These are phyloP conservation scores for Pseudococcus viburni DNA, from an alignment of 2,888 invertebrate species.

Conservation along the genomic window DNA sequence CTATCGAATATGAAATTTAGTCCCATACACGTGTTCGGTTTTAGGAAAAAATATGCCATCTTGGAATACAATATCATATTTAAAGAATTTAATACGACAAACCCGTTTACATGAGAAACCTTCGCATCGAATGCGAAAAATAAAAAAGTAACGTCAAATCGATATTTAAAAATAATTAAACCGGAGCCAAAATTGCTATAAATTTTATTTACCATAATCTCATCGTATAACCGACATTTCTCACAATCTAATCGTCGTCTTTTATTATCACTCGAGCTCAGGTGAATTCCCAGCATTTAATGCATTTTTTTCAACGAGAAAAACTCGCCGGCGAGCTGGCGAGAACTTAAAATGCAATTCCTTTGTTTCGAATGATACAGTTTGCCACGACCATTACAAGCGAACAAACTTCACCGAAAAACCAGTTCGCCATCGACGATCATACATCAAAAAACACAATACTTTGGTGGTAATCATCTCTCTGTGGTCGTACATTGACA, in stretches of 20 bases:
- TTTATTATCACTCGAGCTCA: not conserved
- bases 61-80: not conserved
- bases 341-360: constrained; percentile 53
- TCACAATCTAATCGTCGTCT: constrained; percentile 20
- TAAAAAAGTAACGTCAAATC: not conserved
- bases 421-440: constrained; percentile 54
- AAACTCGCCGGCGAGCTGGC: constrained; percentile 22
- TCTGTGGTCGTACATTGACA: constrained; percentile 59
- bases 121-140: constrained; percentile 2
- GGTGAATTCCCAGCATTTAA: constrained; percentile 30
- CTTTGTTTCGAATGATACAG: constrained; percentile 45
- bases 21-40: not conserved
- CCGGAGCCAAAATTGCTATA: constrained; percentile 22
- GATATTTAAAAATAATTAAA: constrained; percentile 41
- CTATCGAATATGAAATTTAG: constrained; percentile 10
- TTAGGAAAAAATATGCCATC: not conserved
- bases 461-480: constrained; percentile 51
- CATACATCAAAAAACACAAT: constrained; percentile 57
- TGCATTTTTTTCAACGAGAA: constrained; percentile 1
- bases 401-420: constrained; percentile 33
- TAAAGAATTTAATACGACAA: constrained; percentile 17
- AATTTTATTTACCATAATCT: constrained; percentile 19
- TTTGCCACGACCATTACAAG: constrained; percentile 20
- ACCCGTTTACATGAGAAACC: constrained; percentile 43
- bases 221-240: constrained; percentile 23